Percentiles rank a stretch among this genome's conserved stretches.
phyloP scores from a whole-genome alignment of 1,140 invertebrate genomes.

The Temnothorax longispinosus region DNA sequence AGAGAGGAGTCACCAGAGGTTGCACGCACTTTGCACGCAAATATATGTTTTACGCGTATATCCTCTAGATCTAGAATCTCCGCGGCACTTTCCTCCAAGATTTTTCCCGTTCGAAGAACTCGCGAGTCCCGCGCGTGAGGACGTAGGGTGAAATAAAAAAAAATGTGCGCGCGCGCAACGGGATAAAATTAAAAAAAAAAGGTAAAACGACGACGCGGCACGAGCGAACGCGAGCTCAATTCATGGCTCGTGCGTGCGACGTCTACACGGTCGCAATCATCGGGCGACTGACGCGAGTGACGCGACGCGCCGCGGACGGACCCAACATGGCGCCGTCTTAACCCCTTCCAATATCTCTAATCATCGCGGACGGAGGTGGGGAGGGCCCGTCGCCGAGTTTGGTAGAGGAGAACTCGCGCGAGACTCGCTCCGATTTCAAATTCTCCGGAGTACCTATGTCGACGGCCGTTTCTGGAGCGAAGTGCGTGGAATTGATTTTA shows the following conservation, averaged over 20 bases:
- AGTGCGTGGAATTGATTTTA: background rate
- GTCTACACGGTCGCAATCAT: conserved; percentile 82
- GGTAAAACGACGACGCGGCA: conserved; percentile 33
- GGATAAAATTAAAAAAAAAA: conserved; percentile 35
- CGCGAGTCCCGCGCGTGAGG: background rate
- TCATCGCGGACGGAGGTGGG: background rate
- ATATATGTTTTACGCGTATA: conserved; percentile 21
- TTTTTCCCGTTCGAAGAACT: no score
- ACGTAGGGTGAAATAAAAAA: background rate
- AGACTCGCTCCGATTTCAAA: conserved; percentile 27
- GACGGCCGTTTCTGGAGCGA: background rate
- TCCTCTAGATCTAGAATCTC: background rate
- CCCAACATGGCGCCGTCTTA: conserved; percentile 31
- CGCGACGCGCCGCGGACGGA: background rate
- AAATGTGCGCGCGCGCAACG: background rate
- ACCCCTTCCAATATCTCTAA: conserved; percentile 6
- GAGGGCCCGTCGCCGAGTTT: conserved; percentile 55
- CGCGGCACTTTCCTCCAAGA: no score
- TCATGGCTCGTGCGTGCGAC: conserved; percentile 76
- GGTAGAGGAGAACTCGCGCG: conserved; percentile 58
- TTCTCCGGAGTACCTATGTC: background rate
- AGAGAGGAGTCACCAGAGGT: conserved; percentile 4
- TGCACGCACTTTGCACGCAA: conserved; percentile 52
- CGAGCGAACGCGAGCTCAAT: conserved; percentile 69
- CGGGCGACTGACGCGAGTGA: conserved; percentile 76